Evolutionary conservation across 2,888 invertebrate species (phyloP), one percentile per base, ranked within the genome.

Genomic region (Athalia cordata): DNA sequence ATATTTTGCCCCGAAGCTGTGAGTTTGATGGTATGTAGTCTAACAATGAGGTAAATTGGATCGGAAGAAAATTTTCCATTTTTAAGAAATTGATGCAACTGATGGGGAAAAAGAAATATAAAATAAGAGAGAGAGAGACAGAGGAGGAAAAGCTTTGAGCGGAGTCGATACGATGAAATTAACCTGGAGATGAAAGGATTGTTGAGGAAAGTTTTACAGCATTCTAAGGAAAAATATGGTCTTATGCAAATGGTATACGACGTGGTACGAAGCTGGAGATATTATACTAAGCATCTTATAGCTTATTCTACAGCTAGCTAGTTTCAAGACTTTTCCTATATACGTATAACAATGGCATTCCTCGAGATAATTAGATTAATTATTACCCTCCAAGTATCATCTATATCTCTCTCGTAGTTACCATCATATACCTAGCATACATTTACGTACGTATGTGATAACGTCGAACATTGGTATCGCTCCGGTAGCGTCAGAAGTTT

Each of bases 11-110:
- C 29, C n/a, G 59, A 49, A 59, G 45, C 45, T 72, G n/a, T 13
- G 59, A 45, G 72, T 47, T 65, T 5, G 43, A 47, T 59, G 15
- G 59, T 50, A 6, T 5, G 45, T 52, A 57, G n/a, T 47, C 59
- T 43, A 59, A 45, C 50, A 64, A 47, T 65, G 9, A 74, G 62
- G 74, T 62, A 76, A 76, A 76, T 62, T 65, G 29, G 49, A 76
- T 64, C 64, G 45, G 15, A 50, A 50, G 64, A 76, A 64, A 76
- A 76, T 45, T 72, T 72, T 59, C 9, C 72, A 57, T 72, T 72
- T 13, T 45, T 59, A 45, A 57, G 15, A 72, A 72, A 47, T 47
- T 72, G 59, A 45, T 72, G 59, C 72, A 52, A 2, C 59, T 29
- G 29, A 29, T 29, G 2, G 29, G 29, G 29, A 29, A 29, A 29